Base-by-base conservation (phyloP, 2,797 vertebrate species). In the Adrianichthys oophorus region DNA sequence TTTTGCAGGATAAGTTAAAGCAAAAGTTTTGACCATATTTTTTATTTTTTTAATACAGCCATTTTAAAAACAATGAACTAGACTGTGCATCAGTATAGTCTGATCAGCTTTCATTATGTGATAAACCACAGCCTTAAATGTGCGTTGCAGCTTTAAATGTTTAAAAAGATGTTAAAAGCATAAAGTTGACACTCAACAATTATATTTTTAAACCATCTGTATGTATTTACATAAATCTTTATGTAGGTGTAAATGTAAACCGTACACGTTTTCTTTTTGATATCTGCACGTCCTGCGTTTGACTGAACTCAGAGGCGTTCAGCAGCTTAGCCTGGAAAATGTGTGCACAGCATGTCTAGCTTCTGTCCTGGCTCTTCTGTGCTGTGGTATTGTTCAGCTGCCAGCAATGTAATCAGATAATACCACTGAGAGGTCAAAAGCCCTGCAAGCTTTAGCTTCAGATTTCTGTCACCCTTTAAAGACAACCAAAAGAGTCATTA, bases 321-420 rank as follows among this genome's bases (percentile, higher is more conserved):
- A 72, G 52, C 72, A 52, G 70, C 73, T 70, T 54, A 74, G 67
- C 68, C 67, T 29, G 49, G 56, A 76, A 79, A 76, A 60, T 78
- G 78, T 70, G 57, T 73, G 70, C 70, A 70, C 76, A 83, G 72
- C 73, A 70, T 75, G 78, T 74, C 76, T 78, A 59, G 73, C 82
- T 78, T 64, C 79, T 75, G 75, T 74, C 66, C 72, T 70, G 70
- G 70, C 78, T 86, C 70, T 76, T 84, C 85, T 81, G 76, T 84
- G 79, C 56, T 71, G 62, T 70, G 70, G 83, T 80, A 85, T 87
- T 88, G 85, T 90, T 83, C 32, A 40, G 63, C 78, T 91, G 88
- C 88, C 88, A 90, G 84, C 80, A 75, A 62, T 90, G 88, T 88
- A 91, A 90, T 89, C 85, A 89, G 87, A 91, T 89, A 90, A 89